Conservation (phyloP, 2,888 invertebrate genomes). For the Caradrina clavipalpis region DNA sequence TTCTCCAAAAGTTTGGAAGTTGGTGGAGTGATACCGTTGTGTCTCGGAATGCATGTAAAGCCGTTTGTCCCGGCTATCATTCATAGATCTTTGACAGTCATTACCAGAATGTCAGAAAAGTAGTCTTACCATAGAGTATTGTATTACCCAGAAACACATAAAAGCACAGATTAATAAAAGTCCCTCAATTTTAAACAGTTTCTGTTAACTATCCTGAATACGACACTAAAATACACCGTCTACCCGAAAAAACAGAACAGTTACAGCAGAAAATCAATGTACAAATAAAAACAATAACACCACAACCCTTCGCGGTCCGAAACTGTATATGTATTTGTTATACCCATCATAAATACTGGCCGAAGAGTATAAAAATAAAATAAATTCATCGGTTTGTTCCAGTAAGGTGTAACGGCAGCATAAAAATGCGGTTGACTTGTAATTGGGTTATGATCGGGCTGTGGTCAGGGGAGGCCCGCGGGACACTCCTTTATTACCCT, state of each 20-base stretch:
- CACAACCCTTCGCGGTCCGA: slow-evolving; percentile 24
- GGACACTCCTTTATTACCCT: slow-evolving; percentile 74
- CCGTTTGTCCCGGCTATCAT: too few relatives aligned
- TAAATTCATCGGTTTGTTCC: slow-evolving; percentile 70
- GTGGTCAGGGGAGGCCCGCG: slow-evolving; percentile 65
- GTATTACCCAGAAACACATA: too few relatives aligned
- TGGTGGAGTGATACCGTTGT: too few relatives aligned
- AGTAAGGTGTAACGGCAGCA: slow-evolving; percentile 72
- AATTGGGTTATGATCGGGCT: slow-evolving; percentile 82
- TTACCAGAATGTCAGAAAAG: too few relatives aligned
- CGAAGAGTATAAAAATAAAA: slow-evolving; percentile 64
- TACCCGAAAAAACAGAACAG: slow-evolving; percentile 17
- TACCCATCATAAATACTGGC: slow-evolving; percentile 60
- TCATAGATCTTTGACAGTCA: too few relatives aligned
- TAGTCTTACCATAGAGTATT: too few relatives aligned
- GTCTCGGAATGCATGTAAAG: too few relatives aligned
- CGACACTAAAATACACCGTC: background rate
- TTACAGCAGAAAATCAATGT: slow-evolving; percentile 41
- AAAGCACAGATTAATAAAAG: background rate
- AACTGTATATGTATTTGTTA: slow-evolving; percentile 56
- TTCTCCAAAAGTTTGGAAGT: too few relatives aligned
- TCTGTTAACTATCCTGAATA: background rate
- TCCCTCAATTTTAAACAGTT: background rate
- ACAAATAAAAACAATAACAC: slow-evolving; percentile 34
- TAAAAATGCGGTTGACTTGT: slow-evolving; percentile 80